Evolutionary conservation across 2,888 invertebrate species (phyloP).

Genomic region (Taenaris catops): DNA sequence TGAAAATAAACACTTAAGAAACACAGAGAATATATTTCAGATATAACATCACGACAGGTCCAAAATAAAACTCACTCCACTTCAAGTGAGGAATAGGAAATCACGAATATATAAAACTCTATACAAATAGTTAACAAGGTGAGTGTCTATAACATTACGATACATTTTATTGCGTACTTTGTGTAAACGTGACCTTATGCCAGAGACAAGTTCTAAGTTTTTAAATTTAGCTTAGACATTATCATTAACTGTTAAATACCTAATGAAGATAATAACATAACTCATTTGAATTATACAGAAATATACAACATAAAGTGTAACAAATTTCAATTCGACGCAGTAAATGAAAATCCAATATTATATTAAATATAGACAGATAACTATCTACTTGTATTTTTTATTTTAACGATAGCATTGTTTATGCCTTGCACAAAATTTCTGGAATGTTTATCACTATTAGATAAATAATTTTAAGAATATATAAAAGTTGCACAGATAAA

Average conservation of each 20-base stretch:
- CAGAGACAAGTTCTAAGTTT: slow-evolving; percentile 17
- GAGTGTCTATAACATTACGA: slow-evolving; percentile 25
- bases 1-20: slow-evolving; percentile 56
- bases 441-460: too few species aligned
- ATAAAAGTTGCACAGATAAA: too few species aligned
- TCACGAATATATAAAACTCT: slow-evolving; percentile 70
- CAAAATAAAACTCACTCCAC: slow-evolving; percentile 65
- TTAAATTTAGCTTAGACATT: slow-evolving; percentile 3
- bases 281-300: too few species aligned
- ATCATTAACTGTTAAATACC: not conserved
- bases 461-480: too few species aligned
- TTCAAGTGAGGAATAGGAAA: slow-evolving; percentile 60
- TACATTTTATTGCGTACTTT: slow-evolving; percentile 22
- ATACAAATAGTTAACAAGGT: slow-evolving; percentile 76
- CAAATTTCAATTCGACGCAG: too few species aligned
- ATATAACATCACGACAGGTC: slow-evolving; percentile 75
- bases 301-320: too few species aligned
- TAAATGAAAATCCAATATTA: too few species aligned
- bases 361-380: too few species aligned
- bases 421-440: too few species aligned
- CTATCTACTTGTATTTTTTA: too few species aligned
- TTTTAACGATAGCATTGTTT: too few species aligned
- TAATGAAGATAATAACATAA: too few species aligned
- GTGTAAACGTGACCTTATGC: slow-evolving; percentile 17
- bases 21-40: slow-evolving; percentile 78